phyloP scores from a whole-genome alignment of 2,113 vertebrate species.

The Eira barbara region DNA sequence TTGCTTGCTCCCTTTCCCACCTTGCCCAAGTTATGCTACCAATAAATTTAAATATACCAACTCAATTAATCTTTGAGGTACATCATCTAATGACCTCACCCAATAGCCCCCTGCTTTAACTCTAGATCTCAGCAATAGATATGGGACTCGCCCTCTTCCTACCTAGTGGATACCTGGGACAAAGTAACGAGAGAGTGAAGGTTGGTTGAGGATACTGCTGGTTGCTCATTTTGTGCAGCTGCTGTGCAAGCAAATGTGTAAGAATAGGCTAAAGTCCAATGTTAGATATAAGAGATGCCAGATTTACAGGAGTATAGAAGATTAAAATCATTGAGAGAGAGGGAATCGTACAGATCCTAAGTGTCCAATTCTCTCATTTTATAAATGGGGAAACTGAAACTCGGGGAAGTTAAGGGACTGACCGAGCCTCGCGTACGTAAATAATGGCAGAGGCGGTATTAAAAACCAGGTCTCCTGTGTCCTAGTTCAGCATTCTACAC shows the following conservation, averaged over 20 bases:
- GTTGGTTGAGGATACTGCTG: neutral
- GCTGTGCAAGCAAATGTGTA: conserved; percentile 8
- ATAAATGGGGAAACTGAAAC: conserved; percentile 49
- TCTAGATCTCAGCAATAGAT: neutral
- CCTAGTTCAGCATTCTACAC: conserved; percentile 38
- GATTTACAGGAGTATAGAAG: neutral
- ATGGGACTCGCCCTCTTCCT: neutral
- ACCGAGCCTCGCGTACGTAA: neutral
- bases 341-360: neutral
- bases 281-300: neutral
- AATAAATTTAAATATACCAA: conserved; percentile 52
- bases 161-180: neutral
- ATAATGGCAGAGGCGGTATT: neutral
- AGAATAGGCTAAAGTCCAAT: neutral
- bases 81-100: neutral
- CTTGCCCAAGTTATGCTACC: conserved; percentile 29
- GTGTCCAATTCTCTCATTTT: conserved; percentile 35
- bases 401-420: neutral
- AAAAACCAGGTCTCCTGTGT: conserved; percentile 33
- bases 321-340: conserved; percentile 25
- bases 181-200: neutral
- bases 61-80: conserved; percentile 26
- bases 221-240: neutral
- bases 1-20: conserved; percentile 16
- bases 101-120: neutral